phyloP scores from a whole-genome alignment of 2,113 vertebrate genomes.

The Morone chrysops region DNA sequence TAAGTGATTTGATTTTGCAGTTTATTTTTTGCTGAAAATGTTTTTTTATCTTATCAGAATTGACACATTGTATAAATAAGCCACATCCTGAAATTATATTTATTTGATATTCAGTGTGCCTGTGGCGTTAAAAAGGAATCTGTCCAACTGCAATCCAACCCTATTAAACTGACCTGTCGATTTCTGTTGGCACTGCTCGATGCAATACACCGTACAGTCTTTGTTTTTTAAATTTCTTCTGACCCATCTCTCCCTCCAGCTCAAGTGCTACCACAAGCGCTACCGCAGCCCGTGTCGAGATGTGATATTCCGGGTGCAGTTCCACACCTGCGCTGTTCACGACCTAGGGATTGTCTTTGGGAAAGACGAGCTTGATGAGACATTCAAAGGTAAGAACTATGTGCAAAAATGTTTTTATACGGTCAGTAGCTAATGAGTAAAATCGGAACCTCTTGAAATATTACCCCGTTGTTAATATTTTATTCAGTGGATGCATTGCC shows the following conservation, averaged over 20 bases:
- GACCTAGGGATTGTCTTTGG: constrained; percentile 94
- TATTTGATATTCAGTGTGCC: neutral
- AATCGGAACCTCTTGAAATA: neutral
- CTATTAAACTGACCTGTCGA: neutral
- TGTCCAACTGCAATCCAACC: neutral
- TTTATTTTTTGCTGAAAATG: neutral
- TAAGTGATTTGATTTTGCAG: neutral
- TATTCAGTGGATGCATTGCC: neutral
- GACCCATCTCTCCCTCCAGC: constrained; percentile 72
- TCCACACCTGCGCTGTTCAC: constrained; percentile 97
- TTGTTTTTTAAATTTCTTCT: neutral
- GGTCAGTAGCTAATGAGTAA: neutral
- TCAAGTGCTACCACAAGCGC: constrained; percentile 98
- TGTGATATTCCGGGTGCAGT: constrained; percentile 96
- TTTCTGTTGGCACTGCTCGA: neutral
- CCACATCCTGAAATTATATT: neutral
- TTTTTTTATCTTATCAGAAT: neutral
- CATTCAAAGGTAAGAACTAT: constrained; percentile 91
- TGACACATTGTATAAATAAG: constrained; percentile 3
- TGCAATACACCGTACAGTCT: neutral
- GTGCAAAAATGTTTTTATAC: neutral
- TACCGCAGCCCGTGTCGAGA: constrained; percentile 92
- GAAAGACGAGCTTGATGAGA: constrained; percentile 96
- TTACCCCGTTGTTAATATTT: too few species aligned
- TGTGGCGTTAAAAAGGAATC: neutral